Evolutionary conservation across 1,140 invertebrate species (phyloP).

Genomic region (Thaumatotibia leucotreta): DNA sequence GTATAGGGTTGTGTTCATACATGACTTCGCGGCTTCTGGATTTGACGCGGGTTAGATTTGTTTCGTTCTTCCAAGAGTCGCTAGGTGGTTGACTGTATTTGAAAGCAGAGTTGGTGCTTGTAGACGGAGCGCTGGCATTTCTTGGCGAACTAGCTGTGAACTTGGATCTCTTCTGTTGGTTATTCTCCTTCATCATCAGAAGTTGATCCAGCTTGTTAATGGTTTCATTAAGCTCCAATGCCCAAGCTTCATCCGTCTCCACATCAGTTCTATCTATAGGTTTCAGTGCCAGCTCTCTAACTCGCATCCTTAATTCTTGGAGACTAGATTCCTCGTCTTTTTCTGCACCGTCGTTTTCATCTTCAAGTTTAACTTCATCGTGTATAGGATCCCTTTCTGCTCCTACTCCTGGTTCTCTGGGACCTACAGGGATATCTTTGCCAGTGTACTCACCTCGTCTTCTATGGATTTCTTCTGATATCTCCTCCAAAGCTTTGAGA

Average conservation of each 20-base stretch:
- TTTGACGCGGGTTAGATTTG: slow-evolving; percentile 47
- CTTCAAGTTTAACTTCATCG: slow-evolving; percentile 61
- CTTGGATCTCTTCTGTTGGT: slow-evolving; percentile 67
- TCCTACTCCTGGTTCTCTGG: slow-evolving; percentile 92
- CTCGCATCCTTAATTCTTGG: slow-evolving; percentile 76
- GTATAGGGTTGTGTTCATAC: slow-evolving; percentile 43
- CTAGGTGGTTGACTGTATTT: slow-evolving; percentile 41
- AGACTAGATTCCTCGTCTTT: slow-evolving; percentile 67
- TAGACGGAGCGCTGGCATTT: slow-evolving; percentile 58
- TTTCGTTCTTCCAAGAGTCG: slow-evolving; percentile 40
- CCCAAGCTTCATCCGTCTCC: slow-evolving; percentile 79
- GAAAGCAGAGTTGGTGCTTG: slow-evolving; percentile 42
- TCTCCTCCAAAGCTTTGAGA: slow-evolving; percentile 90
- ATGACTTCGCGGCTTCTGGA: slow-evolving; percentile 57
- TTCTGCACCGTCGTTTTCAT: slow-evolving; percentile 40
- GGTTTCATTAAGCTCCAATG: slow-evolving; percentile 79
- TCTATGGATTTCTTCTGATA: slow-evolving; percentile 95
- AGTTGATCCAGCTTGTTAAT: slow-evolving; percentile 82
- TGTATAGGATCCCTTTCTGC: slow-evolving; percentile 83
- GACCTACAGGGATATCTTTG: slow-evolving; percentile 77
- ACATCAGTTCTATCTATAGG: slow-evolving; percentile 80
- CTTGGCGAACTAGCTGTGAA: slow-evolving; percentile 54
- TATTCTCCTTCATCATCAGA: slow-evolving; percentile 79
- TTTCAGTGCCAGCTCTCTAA: slow-evolving; percentile 79
- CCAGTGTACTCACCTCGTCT: slow-evolving; percentile 67